Evolutionary conservation across 2,797 vertebrate genomes (phyloP), one percentile per base, ranked within the genome.

Genomic region (Heterohyrax brucei): DNA sequence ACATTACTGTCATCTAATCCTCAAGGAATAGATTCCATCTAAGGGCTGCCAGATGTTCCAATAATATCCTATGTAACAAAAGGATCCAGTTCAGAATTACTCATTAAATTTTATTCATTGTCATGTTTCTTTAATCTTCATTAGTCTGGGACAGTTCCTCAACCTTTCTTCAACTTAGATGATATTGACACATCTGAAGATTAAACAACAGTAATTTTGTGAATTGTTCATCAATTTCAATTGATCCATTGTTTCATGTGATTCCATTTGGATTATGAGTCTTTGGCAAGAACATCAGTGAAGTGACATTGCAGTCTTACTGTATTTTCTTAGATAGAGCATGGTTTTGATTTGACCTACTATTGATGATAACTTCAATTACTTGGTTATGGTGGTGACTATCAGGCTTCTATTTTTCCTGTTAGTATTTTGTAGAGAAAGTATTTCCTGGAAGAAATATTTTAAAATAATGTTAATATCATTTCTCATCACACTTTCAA

Each of bases 171-270:
- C 21, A 53, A 44, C 30, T 50, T 95, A 39, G 13, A 68, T 86
- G 70, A 78, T 26, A 78, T 7, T 39, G 68, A 91, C 39, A 44
- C 26, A 82, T 76, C 80, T 78, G 80, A 91, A 91, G 59, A 53
- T 56, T 83, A 87, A 79, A 59, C 5, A 24, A 68, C 14, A 79
- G 24, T 66, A 19, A 64, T 95, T 86, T 73, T 93, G 56, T 80
- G 39, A 94, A 53, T 75, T 12, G 19, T 33, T n/a, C 68, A 85
- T 82, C 44, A 78, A 80, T 72, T 89, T 76, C 76, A 64, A 9
- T 81, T 77, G 56, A 18, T 85, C 44, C 93, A 16, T 39, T 50
- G 5, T 61, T 87, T 39, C 18, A 10, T 14, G 28, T 76, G 59
- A 79, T 83, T 56, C 44, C 9, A 73, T 26, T 85, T 33, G 44